These are phyloP conservation scores for Lepeophtheirus salmonis DNA, from an alignment of 1,140 invertebrate genomes.

Conservation along the genomic window DNA sequence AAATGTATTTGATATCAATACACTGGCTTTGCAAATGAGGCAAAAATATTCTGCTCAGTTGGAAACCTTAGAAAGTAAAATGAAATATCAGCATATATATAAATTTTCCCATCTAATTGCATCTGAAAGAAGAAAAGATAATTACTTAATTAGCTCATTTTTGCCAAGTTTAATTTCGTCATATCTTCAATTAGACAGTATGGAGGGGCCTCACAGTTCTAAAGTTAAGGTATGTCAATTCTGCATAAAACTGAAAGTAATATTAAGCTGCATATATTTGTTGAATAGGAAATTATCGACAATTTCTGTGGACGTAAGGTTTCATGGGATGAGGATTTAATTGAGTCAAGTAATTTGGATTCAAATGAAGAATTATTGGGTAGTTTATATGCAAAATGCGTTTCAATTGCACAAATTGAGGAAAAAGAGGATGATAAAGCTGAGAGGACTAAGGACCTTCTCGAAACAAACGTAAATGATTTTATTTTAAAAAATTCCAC, in stretches of 20 bases:
- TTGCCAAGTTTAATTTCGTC: not conserved
- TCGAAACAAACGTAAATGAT: too few relatives aligned
- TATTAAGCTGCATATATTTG: too few relatives aligned
- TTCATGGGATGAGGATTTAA: not conserved
- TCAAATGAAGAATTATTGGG: not conserved
- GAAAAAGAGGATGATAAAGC: too few relatives aligned
- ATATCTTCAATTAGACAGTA: not conserved
- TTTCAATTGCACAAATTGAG: not conserved
- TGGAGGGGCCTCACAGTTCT: not conserved
- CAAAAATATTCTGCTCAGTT: not conserved
- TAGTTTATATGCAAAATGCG: not conserved
- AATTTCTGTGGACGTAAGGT: not conserved
- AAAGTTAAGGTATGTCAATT: not conserved
- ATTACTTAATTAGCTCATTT: not conserved
- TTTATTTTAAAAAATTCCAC: too few relatives aligned
- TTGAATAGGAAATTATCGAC: not conserved
- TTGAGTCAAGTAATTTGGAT: not conserved
- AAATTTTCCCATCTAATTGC: not conserved
- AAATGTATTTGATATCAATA: not conserved
- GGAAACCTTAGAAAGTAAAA: not conserved
- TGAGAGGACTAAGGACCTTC: too few relatives aligned
- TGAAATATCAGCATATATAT: not conserved
- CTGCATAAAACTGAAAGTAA: too few relatives aligned
- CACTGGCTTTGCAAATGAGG: not conserved
- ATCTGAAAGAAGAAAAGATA: not conserved